Percentiles rank a stretch among this genome's conserved stretches.
Conservation (phyloP, 1,140 invertebrate genomes). For the Bombus pascuorum region DNA sequence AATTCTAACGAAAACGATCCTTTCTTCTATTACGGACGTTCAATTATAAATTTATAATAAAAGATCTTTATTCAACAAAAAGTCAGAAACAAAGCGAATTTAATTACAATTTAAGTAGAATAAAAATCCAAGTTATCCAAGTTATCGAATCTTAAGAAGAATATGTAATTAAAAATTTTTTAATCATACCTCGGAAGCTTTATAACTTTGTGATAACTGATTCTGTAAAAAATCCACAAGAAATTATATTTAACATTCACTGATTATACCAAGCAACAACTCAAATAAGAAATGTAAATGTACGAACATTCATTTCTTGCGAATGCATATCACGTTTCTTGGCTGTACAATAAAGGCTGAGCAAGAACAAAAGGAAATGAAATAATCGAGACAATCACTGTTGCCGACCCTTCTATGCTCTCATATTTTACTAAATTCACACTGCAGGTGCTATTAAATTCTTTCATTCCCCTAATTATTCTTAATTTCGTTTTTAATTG, state of each 20-base stretch:
- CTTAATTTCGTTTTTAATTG: neutral
- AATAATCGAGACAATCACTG: constrained; percentile 28
- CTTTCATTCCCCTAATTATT: neutral
- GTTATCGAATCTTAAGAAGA: too few species aligned
- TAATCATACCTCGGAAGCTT: neutral
- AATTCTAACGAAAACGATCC: neutral
- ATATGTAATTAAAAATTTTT: neutral
- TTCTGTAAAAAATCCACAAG: too few species aligned
- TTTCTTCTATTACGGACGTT: neutral
- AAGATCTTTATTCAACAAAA: neutral
- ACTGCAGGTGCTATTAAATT: neutral
- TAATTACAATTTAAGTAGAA: too few species aligned
- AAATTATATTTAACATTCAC: neutral
- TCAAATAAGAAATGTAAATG: neutral
- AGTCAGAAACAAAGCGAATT: too few species aligned
- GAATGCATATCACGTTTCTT: neutral
- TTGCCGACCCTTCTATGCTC: neutral
- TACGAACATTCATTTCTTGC: neutral
- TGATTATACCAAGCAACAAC: neutral
- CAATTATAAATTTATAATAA: neutral
- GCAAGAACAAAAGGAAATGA: constrained; percentile 17
- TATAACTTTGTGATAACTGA: neutral
- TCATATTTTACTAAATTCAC: neutral
- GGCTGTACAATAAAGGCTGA: constrained; percentile 11
- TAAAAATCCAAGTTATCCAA: too few species aligned